Conservation (phyloP, 2,797 vertebrate genomes). For the Lepilemur septentrionalis region DNA sequence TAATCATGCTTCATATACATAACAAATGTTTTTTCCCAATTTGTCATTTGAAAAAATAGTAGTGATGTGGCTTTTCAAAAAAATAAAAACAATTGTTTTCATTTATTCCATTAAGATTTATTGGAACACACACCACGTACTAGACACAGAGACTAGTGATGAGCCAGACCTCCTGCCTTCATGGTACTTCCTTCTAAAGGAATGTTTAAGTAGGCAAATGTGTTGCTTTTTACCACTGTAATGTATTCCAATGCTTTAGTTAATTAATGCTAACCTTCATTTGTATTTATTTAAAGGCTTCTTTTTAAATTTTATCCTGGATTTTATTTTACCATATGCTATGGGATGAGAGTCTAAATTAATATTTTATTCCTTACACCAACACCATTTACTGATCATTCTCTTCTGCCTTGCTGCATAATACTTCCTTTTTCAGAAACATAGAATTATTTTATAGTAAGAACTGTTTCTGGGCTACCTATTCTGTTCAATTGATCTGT, state of each 20-base stretch:
- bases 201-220: background rate
- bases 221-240: background rate
- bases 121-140: background rate
- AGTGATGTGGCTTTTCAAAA: background rate
- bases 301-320: background rate
- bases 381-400: background rate
- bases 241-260: background rate
- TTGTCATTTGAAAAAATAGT: background rate
- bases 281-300: background rate
- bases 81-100: background rate
- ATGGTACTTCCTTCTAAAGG: background rate
- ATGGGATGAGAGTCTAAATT: background rate
- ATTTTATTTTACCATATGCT: background rate
- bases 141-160: background rate
- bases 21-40: background rate
- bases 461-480: background rate
- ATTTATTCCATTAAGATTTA: background rate
- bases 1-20: background rate
- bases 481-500: background rate
- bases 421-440: background rate
- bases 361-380: background rate
- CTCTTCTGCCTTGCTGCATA: background rate
- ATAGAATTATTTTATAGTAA: background rate
- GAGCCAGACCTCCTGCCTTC: background rate
- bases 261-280: background rate